Evolutionary conservation across 2,797 vertebrate genomes (phyloP), one percentile per base, ranked within the genome.

Genomic region (Hydrophis major): DNA sequence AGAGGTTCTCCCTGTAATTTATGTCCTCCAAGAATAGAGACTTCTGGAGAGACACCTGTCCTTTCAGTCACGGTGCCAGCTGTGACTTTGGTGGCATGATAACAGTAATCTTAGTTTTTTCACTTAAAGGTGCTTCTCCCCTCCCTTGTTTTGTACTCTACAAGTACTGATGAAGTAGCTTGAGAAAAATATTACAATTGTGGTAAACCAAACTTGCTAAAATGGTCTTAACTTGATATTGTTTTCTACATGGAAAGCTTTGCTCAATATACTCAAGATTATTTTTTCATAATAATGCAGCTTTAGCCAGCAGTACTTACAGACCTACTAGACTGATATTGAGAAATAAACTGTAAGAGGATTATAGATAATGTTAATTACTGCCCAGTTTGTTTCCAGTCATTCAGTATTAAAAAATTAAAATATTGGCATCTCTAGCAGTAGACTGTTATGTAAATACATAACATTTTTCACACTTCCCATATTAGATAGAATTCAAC

Each of bases 71-170:
- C 74, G 1, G 74, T 83, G 37, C 97, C 97, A 18, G 96, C 97
- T 91, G 97, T 98, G 96, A 98, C 98, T 5, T 86, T 98, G 96
- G 98, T 98, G 95, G 98, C 98, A 95, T 98, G 96, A 97, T 95
- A 94, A 92, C 93, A 78, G 25, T 69, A 90, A 90, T 95, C 96
- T 94, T 92, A 94, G 2, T 93, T 96, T 97, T 96, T 96, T 96
- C 95, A 95, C 94, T 96, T 96, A 16, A 0, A 97, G 97, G 97
- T 97, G 96, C 97, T 97, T 97, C 95, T 94, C 95, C 94, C 93
- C 16, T 18, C 22, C n/a, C 47, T 47, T 47, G 4, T 83, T 83
- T 20, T 83, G 20, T 83, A 56, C 22, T 57, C 90, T 27, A 47
- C 10, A 22, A 91, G 90, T 93, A 93, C 96, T 97, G 96, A 96